Evolutionary conservation across 2,888 invertebrate species (phyloP), one percentile per base, ranked within the genome.

Genomic region (Torymus tubicola): DNA sequence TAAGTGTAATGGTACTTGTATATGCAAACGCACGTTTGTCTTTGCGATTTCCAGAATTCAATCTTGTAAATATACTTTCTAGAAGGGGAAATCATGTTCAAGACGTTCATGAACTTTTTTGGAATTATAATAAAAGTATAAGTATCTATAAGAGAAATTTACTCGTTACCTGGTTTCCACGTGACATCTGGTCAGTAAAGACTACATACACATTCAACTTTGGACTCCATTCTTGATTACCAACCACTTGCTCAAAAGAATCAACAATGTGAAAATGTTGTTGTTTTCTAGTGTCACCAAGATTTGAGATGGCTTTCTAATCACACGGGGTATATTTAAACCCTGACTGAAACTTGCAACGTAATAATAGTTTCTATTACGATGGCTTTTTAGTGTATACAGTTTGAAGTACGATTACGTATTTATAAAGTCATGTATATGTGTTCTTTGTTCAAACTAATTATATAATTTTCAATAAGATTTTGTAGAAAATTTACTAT

Each of bases 121-220:
- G 70, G 60, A 8, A 60, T 18, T 42, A 70, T 69, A 18, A 70
- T 73, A 73, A 16, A 64, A 42, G 55, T 55, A 64, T 73, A 73
- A 73, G 64, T 68, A 50, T 57, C 13, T 14, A 58, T 2, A 31
- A 74, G 74, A 75, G 74, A 75, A 60, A 75, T 75, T 67, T 50
- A 14, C 68, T 68, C 61, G 75, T 75, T 75, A 75, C 68, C 75
- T 61, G 60, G 16, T 67, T 68, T 68, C 53, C 24, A 68, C 60
- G 24, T 16, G 60, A 68, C 75, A 75, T 67, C 65, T 67, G 75
- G 60, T 11, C 58, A 52, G 31, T 53, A 52, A 64, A 18, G 14
- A 58, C 3, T 67, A 14, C 58, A 2, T 58, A 60, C 13, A 13
- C 55, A 64, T 31, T 58, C 53, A 53, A 58, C 4, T 42, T 31